Conservation (phyloP, 2,113 vertebrate species). For the Benthochromis sp. region DNA sequence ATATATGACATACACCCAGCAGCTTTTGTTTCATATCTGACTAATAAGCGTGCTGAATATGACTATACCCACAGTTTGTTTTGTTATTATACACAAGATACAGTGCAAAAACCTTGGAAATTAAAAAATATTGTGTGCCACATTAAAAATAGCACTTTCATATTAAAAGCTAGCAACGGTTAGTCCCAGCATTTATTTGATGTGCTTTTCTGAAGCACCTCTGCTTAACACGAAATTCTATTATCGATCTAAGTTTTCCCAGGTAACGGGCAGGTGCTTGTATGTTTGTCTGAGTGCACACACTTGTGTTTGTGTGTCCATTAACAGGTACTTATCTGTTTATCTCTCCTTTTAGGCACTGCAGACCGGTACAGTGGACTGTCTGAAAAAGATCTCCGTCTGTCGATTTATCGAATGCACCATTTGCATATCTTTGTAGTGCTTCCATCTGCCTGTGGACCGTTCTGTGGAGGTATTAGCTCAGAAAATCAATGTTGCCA, state of each 20-base stretch:
- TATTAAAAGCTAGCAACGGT: background rate
- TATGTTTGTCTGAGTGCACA: constrained; percentile 27
- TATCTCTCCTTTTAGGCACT: constrained; percentile 68
- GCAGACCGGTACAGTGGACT: constrained; percentile 63
- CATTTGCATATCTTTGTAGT: constrained; percentile 81
- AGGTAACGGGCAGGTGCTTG: constrained; percentile 44
- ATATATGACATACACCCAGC: constrained; percentile 69
- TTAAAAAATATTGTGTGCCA: constrained; percentile 15
- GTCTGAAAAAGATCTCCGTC: constrained; percentile 70
- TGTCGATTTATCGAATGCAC: constrained; percentile 72
- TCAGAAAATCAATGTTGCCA: constrained; percentile 72
- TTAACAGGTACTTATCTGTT: constrained; percentile 76
- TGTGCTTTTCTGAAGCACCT: constrained; percentile 19
- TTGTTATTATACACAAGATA: constrained; percentile 34
- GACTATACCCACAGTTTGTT: constrained; percentile 54
- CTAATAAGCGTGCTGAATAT: constrained; percentile 59
- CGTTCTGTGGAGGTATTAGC: constrained; percentile 73
- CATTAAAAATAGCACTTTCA: constrained; percentile 7
- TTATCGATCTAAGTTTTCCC: constrained; percentile 30
- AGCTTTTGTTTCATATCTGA: constrained; percentile 69
- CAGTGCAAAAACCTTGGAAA: constrained; percentile 27
- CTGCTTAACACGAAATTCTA: constrained; percentile 35
- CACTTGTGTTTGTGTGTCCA: constrained; percentile 48
- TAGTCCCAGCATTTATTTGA: constrained; percentile 4
- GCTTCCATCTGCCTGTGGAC: constrained; percentile 71